Evolutionary conservation across 2,113 vertebrate genomes (phyloP).

Genomic region (Phrynosoma blainvillii): DNA sequence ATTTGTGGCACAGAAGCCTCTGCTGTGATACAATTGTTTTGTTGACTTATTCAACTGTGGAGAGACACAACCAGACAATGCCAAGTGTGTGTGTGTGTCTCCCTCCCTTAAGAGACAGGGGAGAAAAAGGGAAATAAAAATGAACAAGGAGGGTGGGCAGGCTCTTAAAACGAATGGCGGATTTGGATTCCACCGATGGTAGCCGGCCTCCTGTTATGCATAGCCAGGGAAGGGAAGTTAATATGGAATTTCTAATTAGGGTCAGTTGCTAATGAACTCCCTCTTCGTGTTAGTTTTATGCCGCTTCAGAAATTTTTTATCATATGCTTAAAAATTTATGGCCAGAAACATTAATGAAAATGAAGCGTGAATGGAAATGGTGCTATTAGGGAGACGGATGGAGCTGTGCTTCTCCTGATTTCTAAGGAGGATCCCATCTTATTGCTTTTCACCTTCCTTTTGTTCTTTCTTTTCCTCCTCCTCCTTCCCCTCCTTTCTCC

Average conservation of each 20-base stretch:
- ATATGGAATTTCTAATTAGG: conserved; percentile 89
- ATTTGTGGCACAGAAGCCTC: conserved; percentile 84
- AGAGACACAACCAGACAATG: conserved; percentile 44
- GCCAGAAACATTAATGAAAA: conserved; percentile 88
- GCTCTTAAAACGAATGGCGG: conserved; percentile 26
- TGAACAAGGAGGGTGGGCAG: neutral
- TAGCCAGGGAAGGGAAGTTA: conserved; percentile 75
- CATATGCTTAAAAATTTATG: conserved; percentile 91
- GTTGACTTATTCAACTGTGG: conserved; percentile 81
- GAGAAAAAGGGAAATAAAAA: neutral
- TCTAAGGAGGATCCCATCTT: conserved; percentile 80
- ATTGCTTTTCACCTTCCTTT: conserved; percentile 54
- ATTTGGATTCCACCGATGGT: conserved; percentile 16
- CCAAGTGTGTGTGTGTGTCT: neutral
- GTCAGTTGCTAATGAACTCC: conserved; percentile 85
- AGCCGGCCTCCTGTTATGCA: conserved; percentile 64
- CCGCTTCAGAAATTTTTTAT: conserved; percentile 89
- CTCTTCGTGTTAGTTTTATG: conserved; percentile 88
- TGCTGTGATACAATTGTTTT: conserved; percentile 78
- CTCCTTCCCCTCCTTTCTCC: too few relatives aligned
- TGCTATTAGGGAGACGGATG: conserved; percentile 84
- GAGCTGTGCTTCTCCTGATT: conserved; percentile 75
- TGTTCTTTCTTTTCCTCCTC: too few relatives aligned
- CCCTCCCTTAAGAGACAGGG: neutral
- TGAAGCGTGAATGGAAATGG: conserved; percentile 87